Evolutionary conservation across 2,888 invertebrate genomes (phyloP), one percentile per base, ranked within the genome.

Genomic region (Trilocha varians): DNA sequence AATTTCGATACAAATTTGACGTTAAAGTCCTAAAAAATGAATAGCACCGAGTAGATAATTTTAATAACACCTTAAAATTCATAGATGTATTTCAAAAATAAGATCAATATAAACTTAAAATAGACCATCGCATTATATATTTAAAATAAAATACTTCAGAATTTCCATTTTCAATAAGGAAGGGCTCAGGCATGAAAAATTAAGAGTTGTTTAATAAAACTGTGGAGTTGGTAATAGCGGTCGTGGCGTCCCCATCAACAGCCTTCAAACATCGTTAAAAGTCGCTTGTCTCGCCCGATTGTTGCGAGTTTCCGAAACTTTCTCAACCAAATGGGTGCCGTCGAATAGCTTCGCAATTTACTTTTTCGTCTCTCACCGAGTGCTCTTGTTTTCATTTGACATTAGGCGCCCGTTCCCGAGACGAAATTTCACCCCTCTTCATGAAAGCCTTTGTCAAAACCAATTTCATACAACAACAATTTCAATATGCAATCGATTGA

Each of bases 311-410:
- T 55, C 55, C 50, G 45, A 47, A 52, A 62, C 50, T 60, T 55
- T 39, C 39, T 44, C 44, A 2, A 46, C 44, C 49, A 49, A 60
- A 54, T 50, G 42, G 51, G 47, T 37, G 45, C 49, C 45, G 43
- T 32, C 36, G 42, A 52, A 48, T 49, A 48, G 13, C 35, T 13
- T 35, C 34, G 25, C 43, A 64, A 61, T 66, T 63, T 57, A 59
- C 57, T 63, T 65, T 65, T 64, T 62, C 57, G 53, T 59, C 55
- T 53, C 51, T 51, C 53, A 50, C 48, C 41, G 49, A 54, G 47
- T 46, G 48, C 52, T 48, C 55, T 56, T 51, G 55, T 57, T 60
- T 53, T 61, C 63, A 57, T 62, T 65, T 57, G 55, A 55, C 57
- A 57, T 61, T 53, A 56, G 56, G 59, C 53, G 51, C 48, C 40